Evolutionary conservation across 2,888 invertebrate species (phyloP).

Genomic region (Griposia aprilina): DNA sequence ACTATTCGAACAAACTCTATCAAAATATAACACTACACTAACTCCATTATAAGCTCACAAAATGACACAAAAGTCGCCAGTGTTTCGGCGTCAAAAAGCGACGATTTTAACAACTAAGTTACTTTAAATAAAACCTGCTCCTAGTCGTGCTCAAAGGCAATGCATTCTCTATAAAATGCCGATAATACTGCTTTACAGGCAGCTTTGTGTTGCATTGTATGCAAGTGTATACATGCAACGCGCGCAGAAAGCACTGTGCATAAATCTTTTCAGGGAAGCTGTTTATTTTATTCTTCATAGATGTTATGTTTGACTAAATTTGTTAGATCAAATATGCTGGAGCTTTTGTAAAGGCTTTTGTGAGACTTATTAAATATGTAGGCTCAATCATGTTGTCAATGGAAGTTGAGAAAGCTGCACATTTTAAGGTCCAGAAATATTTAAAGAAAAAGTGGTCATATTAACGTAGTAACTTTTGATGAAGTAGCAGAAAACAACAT

Average conservation of each 20-base stretch:
- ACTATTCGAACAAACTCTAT: constrained; percentile 12
- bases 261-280: constrained; percentile 76
- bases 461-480: too few species aligned
- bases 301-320: constrained; percentile 66
- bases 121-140: constrained; percentile 67
- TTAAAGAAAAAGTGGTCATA: background rate
- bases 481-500: background rate
- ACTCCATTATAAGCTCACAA: constrained; percentile 29
- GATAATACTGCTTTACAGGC: constrained; percentile 74
- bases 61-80: constrained; percentile 30
- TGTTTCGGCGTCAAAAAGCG: constrained; percentile 56
- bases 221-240: constrained; percentile 60
- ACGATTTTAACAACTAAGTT: constrained; percentile 53
- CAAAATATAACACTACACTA: constrained; percentile 21
- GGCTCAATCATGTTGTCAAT: constrained; percentile 3
- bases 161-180: constrained; percentile 76
- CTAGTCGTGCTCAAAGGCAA: constrained; percentile 67
- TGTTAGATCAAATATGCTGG: constrained; percentile 59
- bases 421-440: background rate
- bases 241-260: constrained; percentile 61
- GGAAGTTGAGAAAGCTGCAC: background rate
- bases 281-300: constrained; percentile 74
- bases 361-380: constrained; percentile 31
- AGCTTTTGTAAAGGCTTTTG: constrained; percentile 33
- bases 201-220: constrained; percentile 71